Base-by-base conservation (phyloP, 2,888 invertebrate genomes). In the Noctua janthe region DNA sequence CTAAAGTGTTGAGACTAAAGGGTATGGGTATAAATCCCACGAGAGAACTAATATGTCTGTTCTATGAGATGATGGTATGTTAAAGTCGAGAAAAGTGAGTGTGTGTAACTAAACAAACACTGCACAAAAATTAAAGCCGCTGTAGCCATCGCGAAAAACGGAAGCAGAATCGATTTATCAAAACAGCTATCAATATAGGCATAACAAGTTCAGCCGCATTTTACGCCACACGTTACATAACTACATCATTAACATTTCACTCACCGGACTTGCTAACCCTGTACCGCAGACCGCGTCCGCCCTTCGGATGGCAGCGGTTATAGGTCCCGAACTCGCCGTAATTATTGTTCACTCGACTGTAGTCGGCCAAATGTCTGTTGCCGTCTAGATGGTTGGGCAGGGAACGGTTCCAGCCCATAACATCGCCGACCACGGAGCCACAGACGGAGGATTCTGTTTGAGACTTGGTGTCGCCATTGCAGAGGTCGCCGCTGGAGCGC, bases 401-500 rank as follows among this genome's bases (percentile, higher is more conserved):
- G 66, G 98, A 98, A 73, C 97, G 91, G 91, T 97, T 97, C 97
- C 97, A 97, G 64, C 96, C 97, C 95, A 97, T 96, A 88, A 95
- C 96, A 87, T 97, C 97, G 69, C 97, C 97, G 73, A 96, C 97
- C 64, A 97, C 97, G 29, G 97, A 97, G 8, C 97, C 97, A 78
- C 97, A 97, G 77, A 97, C 97, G 13, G 97, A 97, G 5, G 97
- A 96, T 81, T 97, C 96, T 8, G 97, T 96, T 83, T 97, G 96
- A 85, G 95, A 96, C 86, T 97, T 96, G 13, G 95, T 93, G 91
- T 97, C 97, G 92, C 97, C 97, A 95, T 98, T 98, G 97, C 98
- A 98, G 67, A 98, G 97, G 94, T 98, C 98, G 69, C 98, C 98
- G 90, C 98, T 98, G 85, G 98, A 98, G 89, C 98, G 97, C 62